These are phyloP conservation scores for Onychomys torridus DNA, from an alignment of 2,797 vertebrate genomes.

Conservation along the genomic window DNA sequence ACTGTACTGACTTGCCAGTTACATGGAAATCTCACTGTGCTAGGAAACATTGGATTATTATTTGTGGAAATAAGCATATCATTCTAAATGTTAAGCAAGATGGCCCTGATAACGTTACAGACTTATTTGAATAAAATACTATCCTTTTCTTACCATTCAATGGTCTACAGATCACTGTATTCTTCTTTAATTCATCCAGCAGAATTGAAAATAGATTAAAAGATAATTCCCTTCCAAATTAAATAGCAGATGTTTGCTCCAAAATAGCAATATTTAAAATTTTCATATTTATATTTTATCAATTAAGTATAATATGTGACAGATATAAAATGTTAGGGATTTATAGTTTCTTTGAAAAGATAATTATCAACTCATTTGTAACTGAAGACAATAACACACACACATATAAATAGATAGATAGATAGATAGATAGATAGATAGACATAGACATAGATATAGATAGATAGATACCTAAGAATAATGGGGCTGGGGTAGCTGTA, in stretches of 20 bases:
- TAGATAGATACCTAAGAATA: background rate
- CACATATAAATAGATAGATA: too few relatives aligned
- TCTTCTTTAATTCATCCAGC: constrained; percentile 55
- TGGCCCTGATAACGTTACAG: constrained; percentile 22
- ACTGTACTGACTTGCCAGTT: background rate
- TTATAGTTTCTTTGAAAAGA: constrained; percentile 57
- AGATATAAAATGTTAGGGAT: constrained; percentile 37
- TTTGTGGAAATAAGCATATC: background rate
- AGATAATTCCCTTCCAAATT: constrained; percentile 39
- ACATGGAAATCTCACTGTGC: background rate
- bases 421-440: too few relatives aligned
- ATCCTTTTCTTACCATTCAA: constrained; percentile 1
- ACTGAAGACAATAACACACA: constrained; percentile 11
- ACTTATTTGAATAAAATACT: constrained; percentile 58
- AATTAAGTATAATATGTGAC: constrained; percentile 12
- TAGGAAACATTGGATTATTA: background rate
- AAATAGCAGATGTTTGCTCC: constrained; percentile 31
- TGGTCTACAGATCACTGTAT: constrained; percentile 21
- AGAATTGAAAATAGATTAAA: constrained; percentile 69
- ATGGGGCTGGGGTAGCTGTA: background rate
- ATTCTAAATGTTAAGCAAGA: background rate
- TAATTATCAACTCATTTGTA: constrained; percentile 57
- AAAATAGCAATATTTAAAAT: constrained; percentile 32
- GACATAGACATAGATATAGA: background rate
- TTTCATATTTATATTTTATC: constrained; percentile 30